A percentile compares a stretch with the other conserved stretches of the same genome.
phyloP scores from a whole-genome alignment of 2,113 vertebrate species.

The Psilopsiagon aurifrons region DNA sequence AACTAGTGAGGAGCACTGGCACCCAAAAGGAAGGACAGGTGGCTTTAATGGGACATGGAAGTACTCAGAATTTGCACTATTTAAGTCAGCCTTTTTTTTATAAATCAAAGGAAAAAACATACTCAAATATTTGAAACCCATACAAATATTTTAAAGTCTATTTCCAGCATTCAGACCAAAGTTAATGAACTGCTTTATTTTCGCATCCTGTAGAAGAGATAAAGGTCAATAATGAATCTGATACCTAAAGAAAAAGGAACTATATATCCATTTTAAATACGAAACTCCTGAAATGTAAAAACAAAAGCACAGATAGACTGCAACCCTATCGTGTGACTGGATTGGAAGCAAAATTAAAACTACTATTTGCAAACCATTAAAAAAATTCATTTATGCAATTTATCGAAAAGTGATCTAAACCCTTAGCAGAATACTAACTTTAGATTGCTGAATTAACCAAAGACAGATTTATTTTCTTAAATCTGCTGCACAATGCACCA shows the following conservation, averaged over 20 bases:
- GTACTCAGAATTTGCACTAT: rapidly evolving
- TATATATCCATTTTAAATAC: background rate
- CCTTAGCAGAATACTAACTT: background rate
- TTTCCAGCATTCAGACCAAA: background rate
- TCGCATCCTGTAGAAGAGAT: background rate
- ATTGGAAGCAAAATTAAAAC: background rate
- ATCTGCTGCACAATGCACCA: background rate
- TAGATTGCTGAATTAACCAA: background rate
- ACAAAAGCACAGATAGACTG: background rate
- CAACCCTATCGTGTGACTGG: background rate
- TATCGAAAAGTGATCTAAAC: background rate
- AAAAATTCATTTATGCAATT: background rate
- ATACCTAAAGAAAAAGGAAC: background rate
- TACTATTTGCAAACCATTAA: background rate
- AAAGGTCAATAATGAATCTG: background rate
- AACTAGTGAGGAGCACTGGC: background rate
- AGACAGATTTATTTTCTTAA: slow-evolving; percentile 3
- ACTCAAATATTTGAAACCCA: background rate
- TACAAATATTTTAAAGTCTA: background rate
- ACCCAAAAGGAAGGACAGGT: background rate
- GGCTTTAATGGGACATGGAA: rapidly evolving
- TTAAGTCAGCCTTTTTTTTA: background rate
- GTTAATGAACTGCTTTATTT: background rate
- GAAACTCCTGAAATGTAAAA: background rate
- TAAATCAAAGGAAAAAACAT: background rate